Conservation (phyloP, 2,113 vertebrate genomes). For the Nannobrachium achirus region DNA sequence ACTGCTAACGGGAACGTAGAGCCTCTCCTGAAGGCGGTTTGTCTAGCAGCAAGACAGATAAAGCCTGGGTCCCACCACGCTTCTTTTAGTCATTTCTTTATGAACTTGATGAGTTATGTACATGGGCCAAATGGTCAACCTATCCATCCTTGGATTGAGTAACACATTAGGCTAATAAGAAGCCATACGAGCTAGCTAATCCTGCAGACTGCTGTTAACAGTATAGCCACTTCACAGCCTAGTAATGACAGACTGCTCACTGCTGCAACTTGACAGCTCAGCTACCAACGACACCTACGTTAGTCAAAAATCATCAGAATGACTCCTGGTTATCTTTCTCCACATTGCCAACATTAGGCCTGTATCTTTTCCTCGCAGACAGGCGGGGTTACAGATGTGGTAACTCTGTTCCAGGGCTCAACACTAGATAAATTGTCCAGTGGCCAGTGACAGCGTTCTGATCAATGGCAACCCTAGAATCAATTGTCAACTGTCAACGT, state of each 20-base stretch:
- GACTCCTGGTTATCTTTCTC: slow-evolving; percentile 2
- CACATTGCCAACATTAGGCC: slow-evolving; percentile 2
- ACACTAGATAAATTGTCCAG: slow-evolving; percentile 47
- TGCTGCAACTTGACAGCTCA: slow-evolving; percentile 49
- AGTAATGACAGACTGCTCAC: slow-evolving; percentile 31
- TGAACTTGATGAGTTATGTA: not conserved
- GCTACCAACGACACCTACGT: slow-evolving; percentile 20
- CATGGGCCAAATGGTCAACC: not conserved
- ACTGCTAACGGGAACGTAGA: slow-evolving; percentile 37
- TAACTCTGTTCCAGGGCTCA: slow-evolving; percentile 43
- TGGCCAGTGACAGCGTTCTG: slow-evolving; percentile 38
- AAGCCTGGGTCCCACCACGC: not conserved
- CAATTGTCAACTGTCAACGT: slow-evolving; percentile 19
- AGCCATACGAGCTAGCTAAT: not conserved
- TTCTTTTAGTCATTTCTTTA: not conserved
- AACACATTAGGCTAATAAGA: not conserved
- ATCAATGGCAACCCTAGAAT: not conserved
- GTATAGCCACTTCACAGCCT: not conserved
- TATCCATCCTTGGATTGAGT: not conserved
- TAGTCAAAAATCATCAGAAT: slow-evolving; percentile 5
- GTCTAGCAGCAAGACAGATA: slow-evolving; percentile 41
- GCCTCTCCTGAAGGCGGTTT: slow-evolving; percentile 40
- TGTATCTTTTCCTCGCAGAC: slow-evolving; percentile 30
- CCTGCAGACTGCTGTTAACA: not conserved
- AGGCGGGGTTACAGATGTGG: slow-evolving; percentile 36